Evolutionary conservation across 2,113 vertebrate genomes (phyloP).

Genomic region (Galeopterus variegatus): DNA sequence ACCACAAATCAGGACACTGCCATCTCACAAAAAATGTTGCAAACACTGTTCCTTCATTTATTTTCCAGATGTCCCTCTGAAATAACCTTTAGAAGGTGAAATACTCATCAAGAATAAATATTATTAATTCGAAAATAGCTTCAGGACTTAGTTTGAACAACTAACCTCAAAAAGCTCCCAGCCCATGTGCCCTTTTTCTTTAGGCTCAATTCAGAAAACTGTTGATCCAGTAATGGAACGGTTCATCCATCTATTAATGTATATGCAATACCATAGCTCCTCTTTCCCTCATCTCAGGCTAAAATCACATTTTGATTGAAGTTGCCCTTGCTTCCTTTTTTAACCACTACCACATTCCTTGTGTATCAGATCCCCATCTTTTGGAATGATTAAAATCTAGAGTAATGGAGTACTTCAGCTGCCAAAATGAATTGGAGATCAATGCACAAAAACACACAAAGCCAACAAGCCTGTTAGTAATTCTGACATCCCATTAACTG

Average conservation of each 20-base stretch:
- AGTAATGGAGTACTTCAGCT: constrained; percentile 51
- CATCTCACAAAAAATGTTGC: neutral
- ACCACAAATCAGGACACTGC: neutral
- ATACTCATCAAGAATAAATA: constrained; percentile 72
- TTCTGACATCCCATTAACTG: neutral
- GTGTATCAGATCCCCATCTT: constrained; percentile 59
- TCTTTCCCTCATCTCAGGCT: neutral
- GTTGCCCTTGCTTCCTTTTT: constrained; percentile 40
- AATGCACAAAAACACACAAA: neutral
- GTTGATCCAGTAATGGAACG: neutral
- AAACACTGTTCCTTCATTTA: constrained; percentile 64
- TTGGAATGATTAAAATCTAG: constrained; percentile 64
- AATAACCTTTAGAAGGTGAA: constrained; percentile 76
- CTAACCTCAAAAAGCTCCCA: neutral
- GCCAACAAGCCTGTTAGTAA: neutral
- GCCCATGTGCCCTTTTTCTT: neutral
- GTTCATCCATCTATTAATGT: neutral
- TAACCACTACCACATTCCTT: neutral
- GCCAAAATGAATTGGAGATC: constrained; percentile 60
- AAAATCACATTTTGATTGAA: constrained; percentile 59
- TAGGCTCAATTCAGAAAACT: constrained; percentile 27
- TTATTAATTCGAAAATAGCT: constrained; percentile 72
- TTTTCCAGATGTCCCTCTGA: constrained; percentile 68
- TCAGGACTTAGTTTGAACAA: constrained; percentile 72
- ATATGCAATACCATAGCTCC: neutral